Base-by-base conservation (phyloP, 1,140 invertebrate species). In the Kradibia gibbosae region DNA sequence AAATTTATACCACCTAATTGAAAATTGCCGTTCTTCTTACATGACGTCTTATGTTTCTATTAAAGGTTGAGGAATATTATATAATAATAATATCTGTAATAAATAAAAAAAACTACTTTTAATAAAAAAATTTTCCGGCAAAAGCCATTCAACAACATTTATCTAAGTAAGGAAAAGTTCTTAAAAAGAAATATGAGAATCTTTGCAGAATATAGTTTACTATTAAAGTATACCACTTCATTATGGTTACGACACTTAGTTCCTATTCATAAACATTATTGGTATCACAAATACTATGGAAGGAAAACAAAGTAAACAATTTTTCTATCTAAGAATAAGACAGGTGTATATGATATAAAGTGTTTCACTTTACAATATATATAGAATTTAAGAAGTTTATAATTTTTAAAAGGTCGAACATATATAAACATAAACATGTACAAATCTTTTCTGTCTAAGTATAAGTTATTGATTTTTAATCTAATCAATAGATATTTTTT, bases 251-350 rank as follows among this genome's bases (percentile, higher is more conserved):
- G 74, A 72, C 42, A 25, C 25, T 72, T 31, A 50, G 25, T 36
- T 67, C 17, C 34, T 67, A 22, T 39, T 36, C 74, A 62, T 76
- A 76, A 76, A 76, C 39, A 62, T 62, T 10, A 50, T 13, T n/a
- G 7, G 42, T n/a, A 48, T n/a, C 39, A 36, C 45, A 11, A 48
- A 13, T 17, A 31, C 13, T 50, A 15, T 15, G 48, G 39, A 76
- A 62, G 45, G 25, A 60, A 60, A 76, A 57, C 74, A 65, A 60
- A 76, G 57, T 39, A 60, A 75, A 75, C 34, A 45, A 75, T 75
- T 75, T 42, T 55, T 17, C 31, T 62, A 62, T 8, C 60, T 34
- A 62, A 60, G 31, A 62, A 62, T 62, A 17, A 34, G 3, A 34
- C 13, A 62, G 13, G 28, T 62, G 20, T 62, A 62, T 34, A 62